Evolutionary conservation across 2,797 vertebrate species (phyloP).

Genomic region (Anniella stebbinsi): DNA sequence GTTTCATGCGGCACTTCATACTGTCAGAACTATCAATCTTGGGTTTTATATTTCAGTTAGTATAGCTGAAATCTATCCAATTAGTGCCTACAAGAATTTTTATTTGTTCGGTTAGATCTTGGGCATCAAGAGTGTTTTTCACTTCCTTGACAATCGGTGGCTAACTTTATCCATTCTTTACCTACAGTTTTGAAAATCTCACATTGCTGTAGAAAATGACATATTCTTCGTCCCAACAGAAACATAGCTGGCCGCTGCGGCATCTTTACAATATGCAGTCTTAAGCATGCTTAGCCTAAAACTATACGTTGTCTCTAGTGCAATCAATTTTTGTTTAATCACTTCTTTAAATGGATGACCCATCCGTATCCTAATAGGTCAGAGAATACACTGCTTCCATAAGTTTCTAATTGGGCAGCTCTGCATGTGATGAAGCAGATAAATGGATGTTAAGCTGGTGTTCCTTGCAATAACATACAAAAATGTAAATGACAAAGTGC

Average conservation of each 20-base stretch:
- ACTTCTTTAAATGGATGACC: neutral
- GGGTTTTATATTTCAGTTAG: slow-evolving; percentile 9
- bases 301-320: neutral
- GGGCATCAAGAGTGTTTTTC: neutral
- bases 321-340: neutral
- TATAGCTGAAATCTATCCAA: slow-evolving; percentile 16
- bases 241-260: neutral
- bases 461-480: neutral
- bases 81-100: slow-evolving; percentile 27
- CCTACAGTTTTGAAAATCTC: neutral
- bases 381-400: neutral
- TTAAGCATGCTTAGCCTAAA: neutral
- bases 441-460: neutral
- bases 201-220: neutral
- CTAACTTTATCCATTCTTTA: neutral
- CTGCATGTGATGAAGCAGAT: neutral
- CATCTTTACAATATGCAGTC: neutral
- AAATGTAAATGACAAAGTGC: neutral
- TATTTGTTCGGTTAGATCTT: slow-evolving; percentile 27
- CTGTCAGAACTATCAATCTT: slow-evolving; percentile 51
- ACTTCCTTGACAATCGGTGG: neutral
- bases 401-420: neutral
- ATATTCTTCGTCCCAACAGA: neutral
- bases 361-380: neutral
- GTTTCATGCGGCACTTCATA: slow-evolving; percentile 35